Percentiles rank a stretch among this genome's conserved stretches.
These are phyloP conservation scores for Chiridota heheva DNA, from an alignment of 35 echinoderm and acorn worm species.

Conservation along the genomic window DNA sequence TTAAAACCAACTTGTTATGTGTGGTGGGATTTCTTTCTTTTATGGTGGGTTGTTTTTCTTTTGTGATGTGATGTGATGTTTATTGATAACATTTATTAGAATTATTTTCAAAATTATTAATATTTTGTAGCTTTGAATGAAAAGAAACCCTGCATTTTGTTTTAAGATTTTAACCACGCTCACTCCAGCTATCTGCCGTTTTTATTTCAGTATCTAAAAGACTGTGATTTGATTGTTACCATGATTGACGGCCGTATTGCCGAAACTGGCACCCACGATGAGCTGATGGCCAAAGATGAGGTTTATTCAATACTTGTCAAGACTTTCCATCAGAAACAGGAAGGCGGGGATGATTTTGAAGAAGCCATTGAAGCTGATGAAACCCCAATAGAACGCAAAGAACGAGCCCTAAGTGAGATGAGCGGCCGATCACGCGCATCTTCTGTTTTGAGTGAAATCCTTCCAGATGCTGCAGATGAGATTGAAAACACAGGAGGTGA, in stretches of 20 bases:
- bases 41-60: not conserved
- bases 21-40: not conserved
- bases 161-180: not conserved
- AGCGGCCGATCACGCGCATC: slow-evolving; percentile 50
- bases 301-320: slow-evolving; percentile 80
- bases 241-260: slow-evolving; percentile 79
- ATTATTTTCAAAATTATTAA: not conserved
- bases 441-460: slow-evolving; percentile 47
- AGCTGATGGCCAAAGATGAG: slow-evolving; percentile 60
- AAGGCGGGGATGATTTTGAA: slow-evolving; percentile 55
- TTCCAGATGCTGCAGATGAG: slow-evolving; percentile 1
- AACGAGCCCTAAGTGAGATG: slow-evolving; percentile 49
- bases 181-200: not conserved
- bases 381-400: slow-evolving; percentile 14
- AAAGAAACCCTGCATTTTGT: not conserved
- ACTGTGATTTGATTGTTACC: slow-evolving; percentile 81
- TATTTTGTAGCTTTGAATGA: not conserved
- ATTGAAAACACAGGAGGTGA: not conserved
- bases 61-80: not conserved
- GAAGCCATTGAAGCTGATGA: slow-evolving; percentile 59
- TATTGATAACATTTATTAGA: not conserved
- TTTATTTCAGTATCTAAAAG: slow-evolving; percentile 75
- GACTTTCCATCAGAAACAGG: slow-evolving; percentile 80
- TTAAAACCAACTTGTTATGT: no score
- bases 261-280: slow-evolving; percentile 72